A percentile compares a stretch with the other conserved stretches of the same genome.
Evolutionary conservation across 2,888 invertebrate species (phyloP).

Genomic region (Axea sp.): DNA sequence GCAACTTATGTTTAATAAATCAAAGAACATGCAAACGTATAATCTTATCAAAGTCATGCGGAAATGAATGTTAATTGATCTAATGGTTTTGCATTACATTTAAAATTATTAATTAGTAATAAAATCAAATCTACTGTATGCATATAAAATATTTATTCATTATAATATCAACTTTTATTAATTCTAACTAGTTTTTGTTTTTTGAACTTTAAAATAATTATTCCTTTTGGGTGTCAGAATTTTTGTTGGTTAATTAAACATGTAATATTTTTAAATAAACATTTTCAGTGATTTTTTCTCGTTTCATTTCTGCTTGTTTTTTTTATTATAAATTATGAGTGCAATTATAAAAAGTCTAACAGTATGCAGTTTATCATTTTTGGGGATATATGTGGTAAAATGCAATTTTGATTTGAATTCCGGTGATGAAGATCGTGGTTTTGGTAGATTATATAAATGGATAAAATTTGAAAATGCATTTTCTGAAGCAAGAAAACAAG

Average conservation of each 20-base stretch:
- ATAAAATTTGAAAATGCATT: slow-evolving; percentile 65
- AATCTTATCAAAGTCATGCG: slow-evolving; percentile 16
- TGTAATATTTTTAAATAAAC: no score
- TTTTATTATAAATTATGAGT: slow-evolving; percentile 17
- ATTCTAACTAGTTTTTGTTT: neutral
- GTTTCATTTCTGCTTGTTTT: no score
- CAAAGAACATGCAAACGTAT: slow-evolving; percentile 15
- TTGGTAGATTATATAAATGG: slow-evolving; percentile 69
- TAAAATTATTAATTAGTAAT: slow-evolving; percentile 23
- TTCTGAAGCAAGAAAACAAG: slow-evolving; percentile 62
- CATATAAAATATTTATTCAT: no score
- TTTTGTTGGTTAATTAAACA: slow-evolving; percentile 8
- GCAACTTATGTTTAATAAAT: slow-evolving; percentile 31
- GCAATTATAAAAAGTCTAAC: slow-evolving; percentile 64
- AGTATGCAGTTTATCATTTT: slow-evolving; percentile 58
- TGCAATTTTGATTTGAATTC: slow-evolving; percentile 29
- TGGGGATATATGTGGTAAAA: slow-evolving; percentile 58
- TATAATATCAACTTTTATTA: no score
- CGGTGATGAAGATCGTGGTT: slow-evolving; percentile 61
- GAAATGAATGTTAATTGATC: slow-evolving; percentile 9
- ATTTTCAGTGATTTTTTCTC: no score
- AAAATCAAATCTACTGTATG: no score
- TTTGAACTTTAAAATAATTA: neutral
- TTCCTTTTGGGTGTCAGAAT: no score
- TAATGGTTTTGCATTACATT: slow-evolving; percentile 19